Base-by-base conservation (phyloP, 2,888 invertebrate genomes). In the Pecten maximus region DNA sequence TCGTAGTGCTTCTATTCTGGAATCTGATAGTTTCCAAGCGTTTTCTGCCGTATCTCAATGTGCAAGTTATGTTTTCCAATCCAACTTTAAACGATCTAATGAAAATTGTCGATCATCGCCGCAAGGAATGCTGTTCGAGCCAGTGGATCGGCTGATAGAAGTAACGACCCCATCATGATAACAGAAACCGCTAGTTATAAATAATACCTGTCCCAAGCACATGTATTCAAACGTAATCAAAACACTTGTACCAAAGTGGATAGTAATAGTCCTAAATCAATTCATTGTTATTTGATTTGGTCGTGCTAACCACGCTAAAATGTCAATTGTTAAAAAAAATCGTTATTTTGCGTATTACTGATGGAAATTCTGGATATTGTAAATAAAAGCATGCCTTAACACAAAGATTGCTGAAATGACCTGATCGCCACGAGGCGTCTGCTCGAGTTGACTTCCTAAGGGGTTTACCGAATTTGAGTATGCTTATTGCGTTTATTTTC, bases 41-140 rank as follows among this genome's bases (percentile, higher is more conserved):
- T 74, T 28, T 74, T 74, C 74, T 74, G 74, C 12, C 35, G 74
- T 74, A 12, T 74, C 35, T 35, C 28, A 74, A 35, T 74, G 74
- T 74, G 35, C 74, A 35, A 74, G 74, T 35, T 74, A 74, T 74
- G 74, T 74, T 74, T 74, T 74, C 74, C 74, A 0, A 74, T 74
- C 35, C 35, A 4, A 2, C 28, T 74, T 2, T 6, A 74, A 35
- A 74, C 35, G 23, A 28, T 35, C n/a, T 60, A 23, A 60, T 60
- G 19, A 23, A 35, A 74, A 74, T 12, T 19, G 74, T 35, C 74
- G 35, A 28, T 35, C 74, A 28, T 23, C 74, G 35, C 74, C 74
- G 35, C 35, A 35, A 6, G 74, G 35, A 74, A 74, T 4, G 74
- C 0, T 28, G 8, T 35, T 74, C 74, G 74, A 74, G 12, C 74